Conservation (phyloP, 2,888 invertebrate species). For the Epinotia ramella region DNA sequence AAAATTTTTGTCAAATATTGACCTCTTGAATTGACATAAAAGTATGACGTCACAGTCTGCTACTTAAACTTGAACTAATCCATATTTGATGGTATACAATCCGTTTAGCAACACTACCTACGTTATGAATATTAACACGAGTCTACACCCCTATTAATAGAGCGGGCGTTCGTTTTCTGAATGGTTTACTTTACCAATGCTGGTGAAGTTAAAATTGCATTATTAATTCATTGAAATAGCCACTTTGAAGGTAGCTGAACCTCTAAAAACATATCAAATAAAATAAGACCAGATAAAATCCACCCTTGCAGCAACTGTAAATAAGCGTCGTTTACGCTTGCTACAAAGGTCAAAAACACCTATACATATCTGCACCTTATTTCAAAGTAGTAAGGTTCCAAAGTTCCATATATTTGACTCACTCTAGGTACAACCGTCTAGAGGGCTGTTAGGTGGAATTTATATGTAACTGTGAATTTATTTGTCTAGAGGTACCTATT, state of each 20-base stretch:
- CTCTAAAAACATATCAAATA: not conserved
- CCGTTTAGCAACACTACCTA: too few relatives aligned
- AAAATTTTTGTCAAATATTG: too few relatives aligned
- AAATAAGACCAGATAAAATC: not conserved
- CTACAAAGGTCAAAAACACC: not conserved
- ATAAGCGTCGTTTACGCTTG: slow-evolving; percentile 5
- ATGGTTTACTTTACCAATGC: too few relatives aligned
- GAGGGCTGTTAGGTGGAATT: slow-evolving; percentile 24
- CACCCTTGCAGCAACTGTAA: not conserved
- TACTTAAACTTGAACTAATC: too few relatives aligned
- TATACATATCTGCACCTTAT: not conserved
- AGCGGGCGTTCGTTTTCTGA: too few relatives aligned
- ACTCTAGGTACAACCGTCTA: not conserved
- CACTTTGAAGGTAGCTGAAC: not conserved
- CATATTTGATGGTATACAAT: too few relatives aligned
- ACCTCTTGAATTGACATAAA: too few relatives aligned
- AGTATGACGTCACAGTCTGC: too few relatives aligned
- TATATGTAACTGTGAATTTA: slow-evolving; percentile 14
- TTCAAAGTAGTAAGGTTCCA: not conserved
- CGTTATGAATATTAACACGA: too few relatives aligned
- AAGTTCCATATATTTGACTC: not conserved
- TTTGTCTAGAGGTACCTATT: slow-evolving; percentile 13
- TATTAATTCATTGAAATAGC: not conserved
- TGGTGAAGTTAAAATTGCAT: too few relatives aligned
- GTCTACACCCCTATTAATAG: too few relatives aligned